phyloP scores from a whole-genome alignment of 2,113 vertebrate species.

The Litocranius walleri region DNA sequence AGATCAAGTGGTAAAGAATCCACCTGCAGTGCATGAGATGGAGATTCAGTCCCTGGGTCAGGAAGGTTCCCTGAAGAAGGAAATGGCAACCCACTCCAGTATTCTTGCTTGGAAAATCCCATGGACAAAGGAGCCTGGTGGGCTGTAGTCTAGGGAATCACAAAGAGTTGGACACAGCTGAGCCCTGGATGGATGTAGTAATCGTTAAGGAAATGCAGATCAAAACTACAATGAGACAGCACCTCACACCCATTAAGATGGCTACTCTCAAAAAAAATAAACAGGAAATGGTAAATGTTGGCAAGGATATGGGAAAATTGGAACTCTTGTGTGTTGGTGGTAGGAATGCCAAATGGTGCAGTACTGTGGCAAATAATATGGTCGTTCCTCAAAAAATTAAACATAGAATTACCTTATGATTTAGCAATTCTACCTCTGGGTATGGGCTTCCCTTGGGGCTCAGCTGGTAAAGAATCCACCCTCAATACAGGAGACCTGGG shows the following conservation, averaged over 20 bases:
- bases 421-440: neutral
- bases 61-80: neutral
- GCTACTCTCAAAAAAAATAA: neutral
- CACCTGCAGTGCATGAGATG: neutral
- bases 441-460: neutral
- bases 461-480: too few relatives aligned
- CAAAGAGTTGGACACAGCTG: neutral
- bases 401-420: neutral
- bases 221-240: neutral
- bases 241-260: neutral
- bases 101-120: neutral
- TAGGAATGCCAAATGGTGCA: neutral
- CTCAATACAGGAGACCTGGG: too few relatives aligned
- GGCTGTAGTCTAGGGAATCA: neutral
- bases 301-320: neutral
- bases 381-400: neutral
- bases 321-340: neutral
- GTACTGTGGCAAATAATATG: neutral
- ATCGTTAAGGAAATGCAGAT: neutral
- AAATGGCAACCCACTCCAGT: neutral
- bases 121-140: neutral
- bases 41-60: neutral
- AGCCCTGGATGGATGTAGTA: neutral
- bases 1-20: neutral
- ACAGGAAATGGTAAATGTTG: neutral